These are phyloP conservation scores for Zelostemma sp. DNA, from an alignment of 1,140 invertebrate species.

Conservation along the genomic window DNA sequence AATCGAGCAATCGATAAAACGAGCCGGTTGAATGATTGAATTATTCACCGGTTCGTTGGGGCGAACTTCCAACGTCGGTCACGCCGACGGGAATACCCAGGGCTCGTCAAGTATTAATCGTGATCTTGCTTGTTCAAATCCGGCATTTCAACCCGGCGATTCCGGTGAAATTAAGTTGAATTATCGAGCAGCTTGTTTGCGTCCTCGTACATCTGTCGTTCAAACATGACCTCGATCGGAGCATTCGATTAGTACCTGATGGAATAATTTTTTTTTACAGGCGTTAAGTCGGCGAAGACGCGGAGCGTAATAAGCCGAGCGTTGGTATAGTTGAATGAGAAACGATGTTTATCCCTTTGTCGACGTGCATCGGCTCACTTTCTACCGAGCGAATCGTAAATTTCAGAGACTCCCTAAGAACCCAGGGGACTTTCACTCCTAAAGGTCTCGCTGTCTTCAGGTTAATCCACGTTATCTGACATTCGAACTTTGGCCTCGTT, in stretches of 20 bases:
- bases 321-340: not conserved
- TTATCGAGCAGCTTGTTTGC: constrained; percentile 1
- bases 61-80: constrained; percentile 43
- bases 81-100: constrained; percentile 34
- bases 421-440: constrained; percentile 14
- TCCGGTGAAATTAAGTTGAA: constrained; percentile 4
- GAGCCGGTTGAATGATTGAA: constrained; percentile 34
- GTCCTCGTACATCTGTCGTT: not conserved
- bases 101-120: constrained; percentile 34
- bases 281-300: not conserved
- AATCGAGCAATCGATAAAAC: constrained; percentile 39
- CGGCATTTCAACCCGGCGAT: constrained; percentile 5
- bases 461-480: constrained; percentile 36
- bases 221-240: not conserved
- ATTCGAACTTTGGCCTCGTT: constrained; percentile 22
- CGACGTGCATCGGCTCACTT: not conserved
- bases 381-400: constrained; percentile 9
- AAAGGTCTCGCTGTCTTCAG: constrained; percentile 15
- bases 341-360: constrained; percentile 1
- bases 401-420: not conserved
- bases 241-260: not conserved
- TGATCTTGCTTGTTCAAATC: constrained; percentile 15
- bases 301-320: not conserved
- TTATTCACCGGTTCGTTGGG: constrained; percentile 43
- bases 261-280: not conserved